Base-by-base conservation (phyloP, 1,140 invertebrate genomes). In the Mercenaria mercenaria region DNA sequence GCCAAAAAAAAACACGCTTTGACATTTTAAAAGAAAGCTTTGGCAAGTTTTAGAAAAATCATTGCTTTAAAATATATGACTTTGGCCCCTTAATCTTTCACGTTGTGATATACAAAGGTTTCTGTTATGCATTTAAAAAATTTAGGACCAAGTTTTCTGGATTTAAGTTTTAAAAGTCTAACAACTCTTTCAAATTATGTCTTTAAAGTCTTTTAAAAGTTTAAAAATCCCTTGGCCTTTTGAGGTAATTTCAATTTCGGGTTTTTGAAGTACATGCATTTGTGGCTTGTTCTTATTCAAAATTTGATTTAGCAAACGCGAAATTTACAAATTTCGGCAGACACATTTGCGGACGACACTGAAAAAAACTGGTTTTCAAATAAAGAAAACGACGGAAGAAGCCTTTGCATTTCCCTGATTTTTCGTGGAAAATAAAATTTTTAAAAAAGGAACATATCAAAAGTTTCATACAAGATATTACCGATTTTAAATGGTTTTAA, bases 151-250 rank as follows among this genome's bases (percentile, higher is more conserved):
- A 23, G 43, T 6, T 4, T 2, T 39, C n/a, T 91, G 11, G 82
- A 90, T 56, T 74, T 92, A 20, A 84, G 79, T 47, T 32, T 86
- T 29, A 91, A 89, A 26, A 50, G 29, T 29, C 34, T 91, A 41
- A 56, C 2, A 11, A 56, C 52, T 56, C 23, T 56, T 6, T 56
- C 52, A 15, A n/a, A 56, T 56, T 56, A 56, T 56, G 52, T 56
- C 23, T 56, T 56, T 23, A 56, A 20, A 3, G 23, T 3, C 4
- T 23, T 56, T 15, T 3, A 23, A 56, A 3, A 56, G 6, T 20
- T 56, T 3, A 23, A 3, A 23, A 56, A n/a, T n/a, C 10, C 4
- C 52, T 56, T 56, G 23, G 20, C 4, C n/a, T n/a, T n/a, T n/a
- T n/a, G n/a, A n/a, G n/a, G n/a, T n/a, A n/a, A n/a, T n/a, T n/a